phyloP scores from a whole-genome alignment of 2,888 invertebrate species.

The Rhagophthalmus giganteus region DNA sequence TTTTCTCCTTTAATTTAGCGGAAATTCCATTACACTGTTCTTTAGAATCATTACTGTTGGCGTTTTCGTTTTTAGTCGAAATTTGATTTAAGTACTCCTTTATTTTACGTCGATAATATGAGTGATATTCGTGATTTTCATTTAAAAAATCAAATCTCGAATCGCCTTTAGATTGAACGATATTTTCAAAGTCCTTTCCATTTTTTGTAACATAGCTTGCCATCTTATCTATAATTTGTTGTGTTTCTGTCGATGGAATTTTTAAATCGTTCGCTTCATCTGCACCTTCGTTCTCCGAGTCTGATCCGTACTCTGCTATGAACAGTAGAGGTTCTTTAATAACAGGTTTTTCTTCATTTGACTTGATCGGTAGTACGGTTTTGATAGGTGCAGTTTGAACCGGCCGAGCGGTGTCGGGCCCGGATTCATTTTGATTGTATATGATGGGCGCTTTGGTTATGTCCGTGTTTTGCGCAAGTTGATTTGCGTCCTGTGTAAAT shows the following conservation, averaged over 20 bases:
- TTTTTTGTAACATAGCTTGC: slow-evolving; percentile 95
- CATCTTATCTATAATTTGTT: slow-evolving; percentile 93
- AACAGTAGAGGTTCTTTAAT: slow-evolving; percentile 30
- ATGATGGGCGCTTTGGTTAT: slow-evolving; percentile 52
- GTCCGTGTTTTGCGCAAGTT: slow-evolving; percentile 29
- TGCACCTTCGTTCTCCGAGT: slow-evolving; percentile 41
- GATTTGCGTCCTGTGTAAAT: slow-evolving; percentile 6
- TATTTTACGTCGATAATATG: slow-evolving; percentile 77
- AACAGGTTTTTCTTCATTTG: background rate
- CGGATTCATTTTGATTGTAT: slow-evolving; percentile 43
- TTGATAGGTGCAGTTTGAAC: background rate
- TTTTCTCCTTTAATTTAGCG: slow-evolving; percentile 46
- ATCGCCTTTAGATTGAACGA: slow-evolving; percentile 81
- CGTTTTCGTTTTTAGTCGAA: slow-evolving; percentile 48
- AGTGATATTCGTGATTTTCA: slow-evolving; percentile 73
- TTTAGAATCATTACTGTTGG: slow-evolving; percentile 47
- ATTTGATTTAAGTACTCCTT: slow-evolving; percentile 53
- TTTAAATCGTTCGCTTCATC: slow-evolving; percentile 40
- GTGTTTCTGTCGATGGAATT: slow-evolving; percentile 79
- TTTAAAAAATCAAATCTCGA: slow-evolving; percentile 86
- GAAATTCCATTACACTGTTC: slow-evolving; percentile 28
- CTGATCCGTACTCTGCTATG: slow-evolving; percentile 51
- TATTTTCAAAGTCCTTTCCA: slow-evolving; percentile 90
- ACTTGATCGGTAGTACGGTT: background rate
- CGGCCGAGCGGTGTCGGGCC: background rate